These are phyloP conservation scores for Macrosoma leucophasiata DNA, from an alignment of 2,888 invertebrate species.

Conservation along the genomic window DNA sequence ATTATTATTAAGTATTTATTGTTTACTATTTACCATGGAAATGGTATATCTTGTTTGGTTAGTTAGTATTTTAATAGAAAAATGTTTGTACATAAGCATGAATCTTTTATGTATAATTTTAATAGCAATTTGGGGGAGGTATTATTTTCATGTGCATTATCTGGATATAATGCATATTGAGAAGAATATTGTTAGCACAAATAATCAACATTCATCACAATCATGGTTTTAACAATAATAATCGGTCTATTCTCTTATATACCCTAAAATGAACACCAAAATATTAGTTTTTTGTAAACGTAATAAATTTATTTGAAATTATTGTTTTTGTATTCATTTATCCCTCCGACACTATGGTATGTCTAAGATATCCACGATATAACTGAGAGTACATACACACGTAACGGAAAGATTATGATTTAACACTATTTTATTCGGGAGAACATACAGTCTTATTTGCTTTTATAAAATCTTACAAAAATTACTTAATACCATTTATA, in stretches of 20 bases:
- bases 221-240: constrained; percentile 47
- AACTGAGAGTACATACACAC: too few relatives aligned
- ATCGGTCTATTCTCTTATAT: constrained; percentile 28
- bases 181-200: constrained; percentile 50
- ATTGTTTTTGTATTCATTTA: constrained; percentile 21
- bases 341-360: too few relatives aligned
- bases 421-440: too few relatives aligned
- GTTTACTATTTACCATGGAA: constrained; percentile 57
- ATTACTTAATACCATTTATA: too few relatives aligned
- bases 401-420: too few relatives aligned
- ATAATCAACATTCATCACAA: constrained; percentile 53
- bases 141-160: constrained; percentile 61
- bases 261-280: constrained; percentile 46
- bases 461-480: too few relatives aligned
- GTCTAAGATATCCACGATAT: too few relatives aligned
- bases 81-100: constrained; percentile 62
- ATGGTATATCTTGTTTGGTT: constrained; percentile 52
- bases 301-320: constrained; percentile 30
- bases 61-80: constrained; percentile 37
- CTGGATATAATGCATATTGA: constrained; percentile 65
- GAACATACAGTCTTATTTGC: too few relatives aligned
- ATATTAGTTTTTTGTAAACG: constrained; percentile 35
- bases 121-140: constrained; percentile 49
- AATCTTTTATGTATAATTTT: constrained; percentile 46
- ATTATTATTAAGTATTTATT: constrained; percentile 67